phyloP scores from a whole-genome alignment of 2,888 invertebrate genomes.

The Mongoloraphidia duomilia region DNA sequence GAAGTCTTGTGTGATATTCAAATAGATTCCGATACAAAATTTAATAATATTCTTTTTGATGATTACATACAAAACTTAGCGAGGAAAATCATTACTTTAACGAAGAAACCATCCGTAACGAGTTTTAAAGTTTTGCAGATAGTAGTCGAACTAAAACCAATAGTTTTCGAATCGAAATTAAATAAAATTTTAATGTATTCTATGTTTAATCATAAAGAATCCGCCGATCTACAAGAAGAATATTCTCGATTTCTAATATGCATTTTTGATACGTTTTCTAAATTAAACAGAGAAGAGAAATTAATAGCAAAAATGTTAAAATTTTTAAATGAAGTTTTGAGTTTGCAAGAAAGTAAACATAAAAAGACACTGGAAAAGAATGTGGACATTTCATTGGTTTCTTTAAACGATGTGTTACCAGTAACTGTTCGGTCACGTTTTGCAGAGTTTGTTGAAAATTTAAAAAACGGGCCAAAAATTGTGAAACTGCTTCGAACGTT shows the following conservation, averaged over 20 bases:
- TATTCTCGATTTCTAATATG: slow-evolving; percentile 1
- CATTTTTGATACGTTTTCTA: slow-evolving; percentile 1
- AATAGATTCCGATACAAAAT: not conserved
- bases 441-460: not conserved
- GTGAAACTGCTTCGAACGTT: too few relatives aligned
- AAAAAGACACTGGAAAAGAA: too few relatives aligned
- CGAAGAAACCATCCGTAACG: not conserved
- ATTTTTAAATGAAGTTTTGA: not conserved
- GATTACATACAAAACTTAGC: not conserved
- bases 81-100: not conserved
- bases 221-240: not conserved
- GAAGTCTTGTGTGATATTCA: not conserved
- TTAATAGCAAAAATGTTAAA: not conserved
- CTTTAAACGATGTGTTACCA: not conserved
- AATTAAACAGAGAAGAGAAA: slow-evolving; percentile 1
- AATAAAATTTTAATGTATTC: not conserved
- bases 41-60: not conserved
- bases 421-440: not conserved
- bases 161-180: not conserved
- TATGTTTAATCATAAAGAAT: not conserved
- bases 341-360: too few relatives aligned
- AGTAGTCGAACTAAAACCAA: not conserved
- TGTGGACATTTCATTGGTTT: not conserved
- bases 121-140: not conserved
- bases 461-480: too few relatives aligned